Percentiles rank a stretch among this genome's conserved stretches.
Evolutionary conservation across 2,888 invertebrate genomes (phyloP).

Genomic region (Drosophila demipolita): DNA sequence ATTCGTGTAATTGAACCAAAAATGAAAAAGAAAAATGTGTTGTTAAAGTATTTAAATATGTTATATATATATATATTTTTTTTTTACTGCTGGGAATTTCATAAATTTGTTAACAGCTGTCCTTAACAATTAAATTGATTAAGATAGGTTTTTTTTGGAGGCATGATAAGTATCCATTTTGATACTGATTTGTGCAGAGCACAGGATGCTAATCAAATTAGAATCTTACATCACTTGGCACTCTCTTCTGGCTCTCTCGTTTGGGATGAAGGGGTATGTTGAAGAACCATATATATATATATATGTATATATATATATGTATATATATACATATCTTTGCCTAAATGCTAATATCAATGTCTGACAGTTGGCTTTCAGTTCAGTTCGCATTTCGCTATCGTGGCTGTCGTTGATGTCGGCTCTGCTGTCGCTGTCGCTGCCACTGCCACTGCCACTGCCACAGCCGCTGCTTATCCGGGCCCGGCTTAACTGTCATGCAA

Average conservation of each 20-base stretch:
- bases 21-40: background rate
- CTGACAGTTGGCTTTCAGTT: conserved; percentile 76
- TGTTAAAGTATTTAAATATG: background rate
- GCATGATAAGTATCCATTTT: conserved; percentile 2
- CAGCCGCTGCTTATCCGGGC: conserved; percentile 64
- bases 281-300: background rate
- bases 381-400: conserved; percentile 43
- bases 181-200: conserved; percentile 5
- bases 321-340: conserved; percentile 59
- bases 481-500: conserved; percentile 79
- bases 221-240: conserved; percentile 2
- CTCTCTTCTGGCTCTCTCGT: conserved; percentile 4
- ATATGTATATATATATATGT: background rate
- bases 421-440: conserved; percentile 5
- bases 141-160: conserved; percentile 2
- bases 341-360: conserved; percentile 75
- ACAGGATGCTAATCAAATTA: conserved; percentile 25
- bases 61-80: background rate
- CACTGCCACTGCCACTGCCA: conserved; percentile 16
- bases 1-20: conserved; percentile 20
- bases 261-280: background rate
- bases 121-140: background rate
- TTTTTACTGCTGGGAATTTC: background rate
- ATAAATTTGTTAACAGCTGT: background rate
- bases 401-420: conserved; percentile 14